Evolutionary conservation across 2,113 vertebrate species (phyloP), one percentile per base, ranked within the genome.

Genomic region (Chunga burmeisteri): DNA sequence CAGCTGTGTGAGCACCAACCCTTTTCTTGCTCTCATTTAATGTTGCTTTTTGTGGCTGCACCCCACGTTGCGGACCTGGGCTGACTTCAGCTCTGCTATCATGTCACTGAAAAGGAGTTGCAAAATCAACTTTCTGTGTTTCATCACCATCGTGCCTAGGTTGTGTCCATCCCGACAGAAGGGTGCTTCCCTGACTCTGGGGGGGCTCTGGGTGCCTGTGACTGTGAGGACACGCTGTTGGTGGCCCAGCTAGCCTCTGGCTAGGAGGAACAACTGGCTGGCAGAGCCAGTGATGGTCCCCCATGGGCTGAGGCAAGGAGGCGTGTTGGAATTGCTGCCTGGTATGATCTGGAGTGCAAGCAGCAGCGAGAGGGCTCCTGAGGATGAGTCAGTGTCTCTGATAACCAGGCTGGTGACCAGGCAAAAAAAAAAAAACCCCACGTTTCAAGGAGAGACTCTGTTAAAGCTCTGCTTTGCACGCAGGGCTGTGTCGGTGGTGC

Each of bases 401-500:
- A 50, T 16, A 94, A 59, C 23, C 1, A 0, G 50, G 84, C 56
- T 75, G 73, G 73, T 59, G 89, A 86, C 56, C 92, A 91, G 75
- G 73, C 29, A 18, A 15, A 56, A 80, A 70, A 53, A 67, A 49
- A 10, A 38, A 38, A n/a, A n/a, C n/a, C 47, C 47, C 52, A 10
- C 20, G 2, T 81, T 75, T n/a, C 88, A 86, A 94, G 95, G 93
- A 86, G 90, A 81, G 15, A 0, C 16, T 74, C 50, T 9, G 9
- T 7, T 13, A 9, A 16, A 91, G 68, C 80, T 86, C 38, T 11
- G n/a, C 68, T 81, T 71, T 26, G 13, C 18, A 20, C 1, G 4
- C 55, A 0, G 9, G 52, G 74, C 79, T 44, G 65, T 0, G 0
- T 6, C 0, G 0, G 17, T 34, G 82, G 14, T 0, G 1, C 1